Evolutionary conservation across 2,113 vertebrate genomes (phyloP), one percentile per base, ranked within the genome.

Genomic region (Nerophis lumbriciformis): DNA sequence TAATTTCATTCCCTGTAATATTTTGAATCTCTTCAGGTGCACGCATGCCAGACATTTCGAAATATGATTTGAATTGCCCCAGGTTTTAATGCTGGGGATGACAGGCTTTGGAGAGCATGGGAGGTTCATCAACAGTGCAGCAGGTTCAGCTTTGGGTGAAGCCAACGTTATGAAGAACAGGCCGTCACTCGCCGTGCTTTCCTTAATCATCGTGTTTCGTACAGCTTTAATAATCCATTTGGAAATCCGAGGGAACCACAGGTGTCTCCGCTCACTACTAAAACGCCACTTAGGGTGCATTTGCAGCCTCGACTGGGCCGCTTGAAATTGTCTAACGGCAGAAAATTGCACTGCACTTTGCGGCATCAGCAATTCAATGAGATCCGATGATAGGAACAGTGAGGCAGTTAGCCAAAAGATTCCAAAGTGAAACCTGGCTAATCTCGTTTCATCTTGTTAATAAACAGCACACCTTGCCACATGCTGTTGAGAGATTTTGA

Each of bases 371-470:
- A 54, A 42, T 45, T 63, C 52, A 66, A 73, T 69, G 56, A 51
- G 76, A 65, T 66, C 53, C 56, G 13, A 57, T 10, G 55, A 44
- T 13, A 16, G 55, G 16, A 21, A 21, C 39, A 38, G 39, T 12
- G 44, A 44, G 16, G 13, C 55, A 44, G 44, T 57, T 57, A 42
- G 8, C 54, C 63, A 28, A 47, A 48, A 14, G 56, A 15, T 54
- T 51, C 47, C 6, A 47, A 68, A 9, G 54, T 52, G 15, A 64
- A 68, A 35, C 63, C 66, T 39, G 38, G 64, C 50, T 78, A 36
- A 52, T 78, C 61, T n/a, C 8, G 8, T 56, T 42, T 71, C 19
- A 45, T 66, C 59, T 78, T 39, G 48, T 77, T 68, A 80, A 66
- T 63, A 67, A 76, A 62, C 71, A 61, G 73, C 53, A 52, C 56